phyloP scores from a whole-genome alignment of 1,140 invertebrate genomes.

The Coenobita brevimanus region DNA sequence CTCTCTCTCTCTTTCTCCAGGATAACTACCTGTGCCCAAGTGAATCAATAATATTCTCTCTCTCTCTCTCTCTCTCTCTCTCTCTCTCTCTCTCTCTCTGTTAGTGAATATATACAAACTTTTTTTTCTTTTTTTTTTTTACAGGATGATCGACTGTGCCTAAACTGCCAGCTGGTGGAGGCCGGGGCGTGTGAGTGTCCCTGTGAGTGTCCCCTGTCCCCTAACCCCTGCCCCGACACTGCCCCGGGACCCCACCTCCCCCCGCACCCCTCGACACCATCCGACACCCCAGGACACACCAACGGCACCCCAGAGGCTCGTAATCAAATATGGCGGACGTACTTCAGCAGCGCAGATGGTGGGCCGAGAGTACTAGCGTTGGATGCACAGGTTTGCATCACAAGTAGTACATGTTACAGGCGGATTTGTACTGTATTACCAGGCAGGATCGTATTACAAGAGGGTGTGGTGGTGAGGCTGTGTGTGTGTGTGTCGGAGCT shows the following conservation, averaged over 20 bases:
- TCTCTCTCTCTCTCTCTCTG: too few species aligned
- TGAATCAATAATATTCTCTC: too few species aligned
- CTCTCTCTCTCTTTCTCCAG: too few species aligned
- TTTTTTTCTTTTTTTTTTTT: constrained; percentile 44
- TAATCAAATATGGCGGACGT: constrained; percentile 37
- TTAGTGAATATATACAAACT: too few species aligned
- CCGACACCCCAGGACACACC: not conserved
- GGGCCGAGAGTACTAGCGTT: constrained; percentile 31
- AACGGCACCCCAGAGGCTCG: not conserved
- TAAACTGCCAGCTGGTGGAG: constrained; percentile 95
- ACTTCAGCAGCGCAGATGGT: not conserved
- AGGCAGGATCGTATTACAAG: too few species aligned
- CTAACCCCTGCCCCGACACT: constrained; percentile 76
- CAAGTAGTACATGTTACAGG: too few species aligned
- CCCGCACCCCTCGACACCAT: constrained; percentile 8
- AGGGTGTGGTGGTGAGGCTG: too few species aligned
- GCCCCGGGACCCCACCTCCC: constrained; percentile 9
- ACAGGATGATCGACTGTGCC: constrained; percentile 86
- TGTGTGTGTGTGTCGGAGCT: too few species aligned
- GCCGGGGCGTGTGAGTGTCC: constrained; percentile 96
- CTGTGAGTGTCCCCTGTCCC: constrained; percentile 89
- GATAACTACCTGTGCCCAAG: too few species aligned
- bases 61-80: too few species aligned
- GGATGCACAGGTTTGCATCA: not conserved
- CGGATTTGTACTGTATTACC: too few species aligned